These are phyloP conservation scores for Dioctria linearis DNA, from an alignment of 2,888 invertebrate genomes.

Conservation along the genomic window DNA sequence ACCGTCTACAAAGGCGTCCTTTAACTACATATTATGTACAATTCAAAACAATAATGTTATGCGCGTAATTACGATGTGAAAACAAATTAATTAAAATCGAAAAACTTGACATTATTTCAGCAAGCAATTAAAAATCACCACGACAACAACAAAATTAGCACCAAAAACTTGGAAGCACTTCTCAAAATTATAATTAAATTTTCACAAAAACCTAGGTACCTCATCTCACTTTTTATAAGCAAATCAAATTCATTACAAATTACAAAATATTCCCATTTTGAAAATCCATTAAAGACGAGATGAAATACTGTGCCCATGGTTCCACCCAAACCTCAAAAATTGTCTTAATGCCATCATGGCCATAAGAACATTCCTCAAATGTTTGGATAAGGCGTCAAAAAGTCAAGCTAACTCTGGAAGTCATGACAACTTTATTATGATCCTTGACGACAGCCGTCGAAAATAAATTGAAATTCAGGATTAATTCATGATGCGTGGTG, in stretches of 20 bases:
- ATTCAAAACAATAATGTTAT: no score
- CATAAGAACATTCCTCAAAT: not conserved
- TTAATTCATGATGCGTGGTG: not conserved
- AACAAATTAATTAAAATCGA: no score
- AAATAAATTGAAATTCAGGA: constrained; percentile 7
- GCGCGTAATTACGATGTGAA: no score
- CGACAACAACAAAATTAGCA: no score
- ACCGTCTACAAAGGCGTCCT: no score
- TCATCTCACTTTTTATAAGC: not conserved
- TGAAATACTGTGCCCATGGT: not conserved
- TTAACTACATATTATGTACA: no score
- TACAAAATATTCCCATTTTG: no score
- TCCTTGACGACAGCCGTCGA: not conserved
- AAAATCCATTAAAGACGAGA: not conserved
- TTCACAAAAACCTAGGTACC: no score
- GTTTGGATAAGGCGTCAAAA: not conserved
- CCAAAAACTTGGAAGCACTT: no score
- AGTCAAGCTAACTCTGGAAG: not conserved
- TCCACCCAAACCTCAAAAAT: not conserved
- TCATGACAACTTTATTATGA: constrained; percentile 3
- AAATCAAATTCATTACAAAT: not conserved
- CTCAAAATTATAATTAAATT: no score
- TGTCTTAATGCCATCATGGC: not conserved
- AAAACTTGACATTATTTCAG: no score
- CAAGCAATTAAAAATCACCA: no score